phyloP scores from a whole-genome alignment of 2,797 vertebrate genomes.

The Enteromius argenteus region DNA sequence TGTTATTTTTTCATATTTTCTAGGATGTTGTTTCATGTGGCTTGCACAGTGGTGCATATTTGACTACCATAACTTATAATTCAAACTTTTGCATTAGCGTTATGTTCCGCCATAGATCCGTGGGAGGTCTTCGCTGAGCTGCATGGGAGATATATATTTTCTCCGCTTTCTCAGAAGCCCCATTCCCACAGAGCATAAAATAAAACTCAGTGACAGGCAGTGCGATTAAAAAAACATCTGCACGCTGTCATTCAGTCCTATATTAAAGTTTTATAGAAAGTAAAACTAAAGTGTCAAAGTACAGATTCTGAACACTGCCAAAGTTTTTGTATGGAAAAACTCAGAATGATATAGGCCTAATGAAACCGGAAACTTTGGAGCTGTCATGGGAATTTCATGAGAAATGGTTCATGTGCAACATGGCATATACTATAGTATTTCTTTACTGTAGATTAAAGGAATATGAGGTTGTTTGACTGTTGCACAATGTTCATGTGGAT shows the following conservation, averaged over 20 bases:
- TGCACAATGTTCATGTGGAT: not conserved
- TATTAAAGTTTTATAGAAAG: constrained; percentile 47
- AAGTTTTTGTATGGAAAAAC: constrained; percentile 26
- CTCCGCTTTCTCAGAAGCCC: constrained; percentile 6
- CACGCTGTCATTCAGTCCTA: constrained; percentile 44
- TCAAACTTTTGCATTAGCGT: constrained; percentile 31
- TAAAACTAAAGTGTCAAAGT: constrained; percentile 46
- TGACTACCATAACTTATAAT: not conserved
- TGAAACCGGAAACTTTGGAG: constrained; percentile 9
- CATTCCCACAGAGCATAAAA: constrained; percentile 30
- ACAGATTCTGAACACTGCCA: constrained; percentile 32
- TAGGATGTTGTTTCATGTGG: not conserved
- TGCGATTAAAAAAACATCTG: constrained; percentile 50
- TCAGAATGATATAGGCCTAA: constrained; percentile 9
- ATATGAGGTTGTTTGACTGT: constrained; percentile 2
- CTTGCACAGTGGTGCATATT: not conserved
- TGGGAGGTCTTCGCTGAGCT: constrained; percentile 28
- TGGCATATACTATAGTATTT: not conserved
- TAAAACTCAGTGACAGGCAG: constrained; percentile 41
- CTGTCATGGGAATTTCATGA: constrained; percentile 9
- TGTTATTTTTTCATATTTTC: not conserved
- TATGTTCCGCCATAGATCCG: constrained; percentile 17
- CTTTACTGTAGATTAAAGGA: not conserved
- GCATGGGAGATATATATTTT: constrained; percentile 31
- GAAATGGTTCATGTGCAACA: not conserved